These are phyloP conservation scores for Tipula lateralis DNA, from an alignment of 2,888 invertebrate species.

Conservation along the genomic window DNA sequence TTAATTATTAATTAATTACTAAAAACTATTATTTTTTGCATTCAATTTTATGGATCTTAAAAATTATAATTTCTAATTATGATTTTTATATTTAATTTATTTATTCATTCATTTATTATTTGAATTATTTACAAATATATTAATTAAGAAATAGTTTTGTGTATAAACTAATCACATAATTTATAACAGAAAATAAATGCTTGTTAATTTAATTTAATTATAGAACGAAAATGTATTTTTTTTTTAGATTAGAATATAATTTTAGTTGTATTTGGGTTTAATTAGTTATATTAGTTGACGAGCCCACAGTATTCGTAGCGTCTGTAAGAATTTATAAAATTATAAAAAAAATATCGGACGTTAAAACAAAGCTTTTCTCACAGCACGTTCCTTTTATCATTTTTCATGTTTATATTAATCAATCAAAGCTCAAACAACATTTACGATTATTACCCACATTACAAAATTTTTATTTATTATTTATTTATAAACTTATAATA, in stretches of 20 bases:
- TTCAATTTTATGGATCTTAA: neutral
- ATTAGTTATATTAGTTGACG: neutral
- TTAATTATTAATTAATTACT: neutral
- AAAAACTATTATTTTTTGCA: neutral
- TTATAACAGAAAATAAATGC: neutral
- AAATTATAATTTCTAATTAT: neutral
- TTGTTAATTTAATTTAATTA: slow-evolving; percentile 6
- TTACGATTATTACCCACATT: neutral
- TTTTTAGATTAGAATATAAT: neutral
- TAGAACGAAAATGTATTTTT: neutral
- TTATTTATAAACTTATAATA: slow-evolving; percentile 20
- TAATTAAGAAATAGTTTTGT: slow-evolving; percentile 24
- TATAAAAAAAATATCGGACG: neutral
- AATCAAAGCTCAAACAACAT: slow-evolving; percentile 14
- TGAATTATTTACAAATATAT: slow-evolving; percentile 1
- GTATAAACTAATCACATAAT: slow-evolving; percentile 1
- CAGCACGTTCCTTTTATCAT: neutral
- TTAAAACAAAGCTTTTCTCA: slow-evolving; percentile 11
- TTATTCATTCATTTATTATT: slow-evolving; percentile 2
- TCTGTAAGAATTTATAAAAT: neutral
- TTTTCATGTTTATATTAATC: neutral
- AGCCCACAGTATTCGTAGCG: neutral
- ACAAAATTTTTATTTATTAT: neutral
- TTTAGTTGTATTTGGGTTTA: neutral
- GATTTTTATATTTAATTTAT: neutral